phyloP scores from a whole-genome alignment of 2,797 vertebrate genomes.

The Chloroceryle amazona region DNA sequence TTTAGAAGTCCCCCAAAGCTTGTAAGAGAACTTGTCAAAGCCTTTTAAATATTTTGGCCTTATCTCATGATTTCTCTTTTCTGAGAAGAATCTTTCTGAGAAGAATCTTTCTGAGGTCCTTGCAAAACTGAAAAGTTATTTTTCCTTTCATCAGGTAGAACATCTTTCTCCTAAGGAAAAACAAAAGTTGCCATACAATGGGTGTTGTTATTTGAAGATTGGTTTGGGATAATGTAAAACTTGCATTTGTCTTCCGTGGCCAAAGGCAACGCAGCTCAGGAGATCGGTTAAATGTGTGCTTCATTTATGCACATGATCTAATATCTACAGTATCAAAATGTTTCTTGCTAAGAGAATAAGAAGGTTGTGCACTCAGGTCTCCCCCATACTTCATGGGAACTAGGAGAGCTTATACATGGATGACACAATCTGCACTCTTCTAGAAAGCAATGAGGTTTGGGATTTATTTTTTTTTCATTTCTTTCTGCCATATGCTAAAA shows the following conservation, averaged over 20 bases:
- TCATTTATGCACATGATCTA: not conserved
- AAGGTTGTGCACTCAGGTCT: not conserved
- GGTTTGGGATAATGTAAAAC: not conserved
- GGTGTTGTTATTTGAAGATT: not conserved
- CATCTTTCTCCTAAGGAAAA: not conserved
- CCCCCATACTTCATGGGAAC: not conserved
- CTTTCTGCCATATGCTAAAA: not conserved
- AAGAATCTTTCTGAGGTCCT: not conserved
- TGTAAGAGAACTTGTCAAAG: not conserved
- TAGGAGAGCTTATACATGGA: not conserved
- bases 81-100: not conserved
- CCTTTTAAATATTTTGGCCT: not conserved
- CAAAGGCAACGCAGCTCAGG: not conserved
- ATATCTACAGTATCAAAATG: not conserved
- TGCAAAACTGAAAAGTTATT: not conserved
- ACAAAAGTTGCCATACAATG: not conserved
- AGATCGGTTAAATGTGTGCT: not conserved
- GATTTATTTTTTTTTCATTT: not conserved
- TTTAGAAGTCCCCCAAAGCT: not conserved
- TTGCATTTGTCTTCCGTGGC: not conserved
- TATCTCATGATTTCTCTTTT: not conserved
- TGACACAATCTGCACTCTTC: not conserved
- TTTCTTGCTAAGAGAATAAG: not conserved
- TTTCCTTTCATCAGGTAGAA: not conserved
- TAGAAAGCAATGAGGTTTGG: not conserved